Evolutionary conservation across 2,797 vertebrate genomes (phyloP).

Genomic region (Acanthurus leucopareius): DNA sequence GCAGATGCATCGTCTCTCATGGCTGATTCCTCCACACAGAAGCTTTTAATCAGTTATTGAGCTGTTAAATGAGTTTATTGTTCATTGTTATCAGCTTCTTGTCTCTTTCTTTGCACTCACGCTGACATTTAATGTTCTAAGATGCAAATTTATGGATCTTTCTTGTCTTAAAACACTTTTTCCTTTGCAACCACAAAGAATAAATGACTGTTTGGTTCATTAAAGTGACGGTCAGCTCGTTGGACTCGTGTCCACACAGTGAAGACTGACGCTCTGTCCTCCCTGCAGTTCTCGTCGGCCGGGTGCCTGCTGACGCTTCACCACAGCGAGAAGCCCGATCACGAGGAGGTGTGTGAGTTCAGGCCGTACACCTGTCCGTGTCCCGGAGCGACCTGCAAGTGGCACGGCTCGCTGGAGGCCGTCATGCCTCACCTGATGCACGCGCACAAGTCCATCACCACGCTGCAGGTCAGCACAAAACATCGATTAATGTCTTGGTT

Average conservation of each 20-base stretch:
- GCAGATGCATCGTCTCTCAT: background rate
- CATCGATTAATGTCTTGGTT: too few species aligned
- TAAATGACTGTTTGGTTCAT: background rate
- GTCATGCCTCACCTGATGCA: constrained; percentile 87
- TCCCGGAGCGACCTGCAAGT: constrained; percentile 85
- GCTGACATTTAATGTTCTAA: background rate
- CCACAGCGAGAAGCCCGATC: constrained; percentile 87
- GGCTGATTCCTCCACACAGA: background rate
- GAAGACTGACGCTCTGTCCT: background rate
- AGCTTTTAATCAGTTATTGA: background rate
- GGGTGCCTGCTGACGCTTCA: constrained; percentile 85
- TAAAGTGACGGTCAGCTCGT: background rate
- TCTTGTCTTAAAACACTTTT: background rate
- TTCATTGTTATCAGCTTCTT: background rate
- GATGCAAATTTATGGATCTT: background rate
- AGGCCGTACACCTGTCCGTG: constrained; percentile 84
- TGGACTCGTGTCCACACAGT: background rate
- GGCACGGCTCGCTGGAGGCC: constrained; percentile 84
- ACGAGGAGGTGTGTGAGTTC: constrained; percentile 85
- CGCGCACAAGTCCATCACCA: constrained; percentile 85
- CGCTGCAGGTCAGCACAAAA: constrained; percentile 75
- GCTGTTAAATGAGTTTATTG: background rate
- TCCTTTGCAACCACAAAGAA: background rate
- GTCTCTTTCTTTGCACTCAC: background rate
- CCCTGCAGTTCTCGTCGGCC: constrained; percentile 80